Base-by-base conservation (phyloP, 2,888 invertebrate genomes). In the Drosophila picticornis region DNA sequence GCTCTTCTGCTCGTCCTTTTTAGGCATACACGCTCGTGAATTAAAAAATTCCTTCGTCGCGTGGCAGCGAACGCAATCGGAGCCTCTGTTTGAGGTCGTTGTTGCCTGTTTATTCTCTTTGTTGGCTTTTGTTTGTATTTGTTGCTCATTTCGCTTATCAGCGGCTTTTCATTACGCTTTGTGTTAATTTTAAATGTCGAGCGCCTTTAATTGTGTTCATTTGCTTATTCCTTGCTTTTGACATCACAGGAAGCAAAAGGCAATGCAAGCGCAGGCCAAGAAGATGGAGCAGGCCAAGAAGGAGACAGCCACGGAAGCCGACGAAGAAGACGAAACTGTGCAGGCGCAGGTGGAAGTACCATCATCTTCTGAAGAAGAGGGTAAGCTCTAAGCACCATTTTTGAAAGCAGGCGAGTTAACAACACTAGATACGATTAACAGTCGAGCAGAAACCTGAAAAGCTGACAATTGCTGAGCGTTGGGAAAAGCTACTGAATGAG, bases 391-490 rank as follows among this genome's bases (percentile, higher is more conserved):
- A 13, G 16, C 3, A 32, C 22, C 22, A 46, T 40, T 32, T 40
- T 31, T 29, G 36, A 59, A 50, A 22, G 31, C 51, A 27, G 29
- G n/a, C 2, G 11, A 10, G 6, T 7, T 59, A 10, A 31, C 10
- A 10, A 31, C 10, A 43, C 11, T 52, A 6, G 4, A 29, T 22
- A 36, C 34, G 11, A 50, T 62, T 62, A 53, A 7, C 36, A 88
- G 90, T 29, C n/a, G 75, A 74, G 11, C 69, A 63, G 7, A 83
- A 91, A 59, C 78, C 81, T 4, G 91, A 81, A 34, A 94, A 72
- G 93, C 94, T 92, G 91, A 94, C 16, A 94, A 95, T 93, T 94
- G 94, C 84, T 93, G 95, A 68, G 92, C 95, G 90, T 93, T 95
- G 94, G 95, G 95, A 27, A 92, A 94, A 88, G 91, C 94, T 91